Conservation (phyloP, 2,113 vertebrate species). For the Prunella fulvescens region DNA sequence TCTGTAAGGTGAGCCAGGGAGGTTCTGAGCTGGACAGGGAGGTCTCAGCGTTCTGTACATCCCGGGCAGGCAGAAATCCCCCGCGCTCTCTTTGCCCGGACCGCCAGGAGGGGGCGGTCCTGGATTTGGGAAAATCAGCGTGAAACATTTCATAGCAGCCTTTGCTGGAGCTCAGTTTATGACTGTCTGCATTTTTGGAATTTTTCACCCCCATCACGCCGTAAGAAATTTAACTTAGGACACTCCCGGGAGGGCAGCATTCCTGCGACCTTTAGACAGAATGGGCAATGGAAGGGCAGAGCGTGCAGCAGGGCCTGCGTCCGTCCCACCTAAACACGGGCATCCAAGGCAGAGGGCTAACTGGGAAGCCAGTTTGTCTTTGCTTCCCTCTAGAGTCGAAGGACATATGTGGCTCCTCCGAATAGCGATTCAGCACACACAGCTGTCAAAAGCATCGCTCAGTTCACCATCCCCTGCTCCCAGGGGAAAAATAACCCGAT, state of each 20-base stretch:
- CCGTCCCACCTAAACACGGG: neutral
- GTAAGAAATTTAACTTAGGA: neutral
- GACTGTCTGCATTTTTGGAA: neutral
- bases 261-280: neutral
- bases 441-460: neutral
- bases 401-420: neutral
- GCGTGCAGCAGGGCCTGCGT: neutral
- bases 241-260: neutral
- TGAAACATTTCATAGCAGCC: neutral
- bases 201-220: neutral
- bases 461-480: neutral
- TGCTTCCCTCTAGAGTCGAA: slow-evolving; percentile 35
- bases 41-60: fast-evolving
- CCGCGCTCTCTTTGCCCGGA: neutral
- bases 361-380: neutral
- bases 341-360: neutral
- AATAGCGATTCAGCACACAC: neutral
- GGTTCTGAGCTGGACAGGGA: too few species aligned
- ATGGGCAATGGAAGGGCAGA: neutral
- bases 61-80: neutral
- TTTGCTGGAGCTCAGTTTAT: neutral
- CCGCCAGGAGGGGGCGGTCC: neutral
- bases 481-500: neutral
- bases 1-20: neutral
- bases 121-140: neutral